These are phyloP conservation scores for Philhelius pedissequus DNA, from an alignment of 2,888 invertebrate species.

Conservation along the genomic window DNA sequence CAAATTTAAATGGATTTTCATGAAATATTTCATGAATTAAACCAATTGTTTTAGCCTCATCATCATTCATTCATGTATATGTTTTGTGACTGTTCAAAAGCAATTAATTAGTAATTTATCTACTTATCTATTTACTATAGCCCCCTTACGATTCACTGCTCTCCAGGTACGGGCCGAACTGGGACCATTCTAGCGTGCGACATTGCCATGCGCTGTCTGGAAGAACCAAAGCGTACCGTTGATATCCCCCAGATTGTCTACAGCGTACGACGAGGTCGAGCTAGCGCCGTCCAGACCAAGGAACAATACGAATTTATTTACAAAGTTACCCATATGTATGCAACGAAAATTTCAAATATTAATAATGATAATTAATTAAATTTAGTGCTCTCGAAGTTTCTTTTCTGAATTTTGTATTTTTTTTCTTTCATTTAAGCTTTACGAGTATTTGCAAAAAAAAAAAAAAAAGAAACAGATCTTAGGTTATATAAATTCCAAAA, in stretches of 20 bases:
- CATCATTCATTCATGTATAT: slow-evolving; percentile 16
- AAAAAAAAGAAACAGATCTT: slow-evolving; percentile 10
- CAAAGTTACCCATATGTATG: slow-evolving; percentile 92
- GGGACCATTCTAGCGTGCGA: slow-evolving; percentile 93
- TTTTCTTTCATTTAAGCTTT: slow-evolving; percentile 5
- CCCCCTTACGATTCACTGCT: slow-evolving; percentile 90
- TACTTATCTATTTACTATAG: slow-evolving; percentile 77
- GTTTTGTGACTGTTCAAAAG: slow-evolving; percentile 72
- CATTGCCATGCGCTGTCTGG: slow-evolving; percentile 91
- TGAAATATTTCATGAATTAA: too few relatives aligned
- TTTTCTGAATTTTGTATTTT: neutral
- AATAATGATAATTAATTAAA: slow-evolving; percentile 80
- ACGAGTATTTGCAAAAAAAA: slow-evolving; percentile 12
- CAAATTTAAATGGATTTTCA: too few relatives aligned
- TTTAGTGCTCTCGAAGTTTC: neutral
- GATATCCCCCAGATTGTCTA: slow-evolving; percentile 93
- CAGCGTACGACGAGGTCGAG: slow-evolving; percentile 90
- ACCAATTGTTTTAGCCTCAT: neutral
- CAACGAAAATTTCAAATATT: slow-evolving; percentile 89
- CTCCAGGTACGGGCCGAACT: slow-evolving; percentile 94
- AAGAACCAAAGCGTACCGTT: slow-evolving; percentile 85
- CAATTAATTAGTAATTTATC: slow-evolving; percentile 58
- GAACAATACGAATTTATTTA: slow-evolving; percentile 96
- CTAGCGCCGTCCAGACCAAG: slow-evolving; percentile 92
- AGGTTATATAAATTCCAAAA: slow-evolving; percentile 46